phyloP scores from a whole-genome alignment of 2,888 invertebrate species.

The Parelbella ahira region DNA sequence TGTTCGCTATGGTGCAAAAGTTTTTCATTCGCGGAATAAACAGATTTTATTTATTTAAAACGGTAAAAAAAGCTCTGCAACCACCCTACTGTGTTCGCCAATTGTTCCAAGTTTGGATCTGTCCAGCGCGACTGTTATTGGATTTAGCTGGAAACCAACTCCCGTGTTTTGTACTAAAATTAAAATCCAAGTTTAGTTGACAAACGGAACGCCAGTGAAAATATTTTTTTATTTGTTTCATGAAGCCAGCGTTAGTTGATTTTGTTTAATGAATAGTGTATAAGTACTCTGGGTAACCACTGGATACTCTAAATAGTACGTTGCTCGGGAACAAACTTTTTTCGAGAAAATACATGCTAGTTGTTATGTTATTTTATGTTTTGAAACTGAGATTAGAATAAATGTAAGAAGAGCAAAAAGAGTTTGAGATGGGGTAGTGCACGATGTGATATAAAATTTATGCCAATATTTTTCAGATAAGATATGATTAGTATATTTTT shows the following conservation, averaged over 20 bases:
- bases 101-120: slow-evolving; percentile 31
- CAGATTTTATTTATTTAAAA: slow-evolving; percentile 42
- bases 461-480: no score
- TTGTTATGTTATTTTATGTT: no score
- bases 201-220: slow-evolving; percentile 4
- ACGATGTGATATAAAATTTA: no score
- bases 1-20: slow-evolving; percentile 40
- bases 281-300: no score
- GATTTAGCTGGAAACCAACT: slow-evolving; percentile 27
- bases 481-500: no score
- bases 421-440: no score
- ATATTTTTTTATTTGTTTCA: slow-evolving; percentile 1
- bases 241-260: background rate
- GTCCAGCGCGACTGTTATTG: slow-evolving; percentile 28
- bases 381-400: no score
- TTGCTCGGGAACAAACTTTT: no score
- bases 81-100: slow-evolving; percentile 33
- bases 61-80: slow-evolving; percentile 30
- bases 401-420: no score
- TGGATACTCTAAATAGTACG: no score
- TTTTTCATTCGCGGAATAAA: slow-evolving; percentile 42
- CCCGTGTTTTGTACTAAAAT: slow-evolving; percentile 16
- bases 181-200: slow-evolving; percentile 20
- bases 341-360: no score
- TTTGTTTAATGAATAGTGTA: no score